Evolutionary conservation across 1,140 invertebrate species (phyloP), one percentile per base, ranked within the genome.

Genomic region (Philopotamus ludificatus): DNA sequence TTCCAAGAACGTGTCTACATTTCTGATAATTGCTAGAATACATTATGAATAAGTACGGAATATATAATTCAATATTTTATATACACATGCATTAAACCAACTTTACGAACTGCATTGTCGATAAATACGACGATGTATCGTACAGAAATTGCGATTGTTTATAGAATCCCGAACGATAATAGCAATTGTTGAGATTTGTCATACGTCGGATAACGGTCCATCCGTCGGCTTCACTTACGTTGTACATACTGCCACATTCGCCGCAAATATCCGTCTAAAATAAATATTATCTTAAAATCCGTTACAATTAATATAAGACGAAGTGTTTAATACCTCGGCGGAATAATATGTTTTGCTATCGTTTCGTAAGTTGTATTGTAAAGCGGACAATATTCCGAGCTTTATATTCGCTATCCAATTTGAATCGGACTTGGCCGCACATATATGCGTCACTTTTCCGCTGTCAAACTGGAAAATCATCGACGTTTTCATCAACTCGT

Each of bases 1-100:
- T 58, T 12, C 66, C 62, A 8, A 68, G 18, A n/a, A 68, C 66
- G 41, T 64, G 63, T 60, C 58, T 64, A 25, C 66, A 68, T 15
- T 28, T 51, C 9, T 62, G 66, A 10, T 21, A 41, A 47, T 44
- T 54, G 10, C 53, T 44, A 64, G 12, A 59, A 9, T 39, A 28
- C 21, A 22, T 42, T 58, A 53, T 53, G 20, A 45, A 9, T 49
- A 21, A n/a, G n/a, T n/a, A 34, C 28, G 44, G 16, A 4, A 45
- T 50, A 21, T 22, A 50, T 16, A 50, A 10, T 7, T 22, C 20
- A 50, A 50, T 50, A 7, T 50, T 8, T 15, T 20, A 22, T 34
- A 15, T 21, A 28, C 15, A n/a, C 18, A 28, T 34, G 18, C 15
- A 47, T 47, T 20, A 47, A 47, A 9, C n/a, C 22, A 12, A 60